Evolutionary conservation across 2,113 vertebrate genomes (phyloP).

Genomic region (Eurypyga helias): DNA sequence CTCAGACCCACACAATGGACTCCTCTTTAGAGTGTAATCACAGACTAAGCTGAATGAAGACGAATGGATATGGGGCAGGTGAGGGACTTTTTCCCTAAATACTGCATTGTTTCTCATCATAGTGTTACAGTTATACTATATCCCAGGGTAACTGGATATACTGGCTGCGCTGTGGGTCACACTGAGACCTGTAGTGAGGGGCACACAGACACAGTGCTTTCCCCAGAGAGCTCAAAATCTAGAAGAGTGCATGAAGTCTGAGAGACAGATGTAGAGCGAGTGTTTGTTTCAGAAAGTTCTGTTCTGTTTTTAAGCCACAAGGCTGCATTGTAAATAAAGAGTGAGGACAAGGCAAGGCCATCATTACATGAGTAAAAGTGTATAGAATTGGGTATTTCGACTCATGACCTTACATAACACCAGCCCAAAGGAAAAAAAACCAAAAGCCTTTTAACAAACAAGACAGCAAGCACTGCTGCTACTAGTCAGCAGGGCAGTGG

Average conservation of each 20-base stretch:
- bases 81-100: not conserved
- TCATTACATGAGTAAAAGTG: not conserved
- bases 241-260: not conserved
- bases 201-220: not conserved
- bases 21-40: not conserved
- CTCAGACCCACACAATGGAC: not conserved
- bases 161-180: not conserved
- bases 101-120: accelerated
- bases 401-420: not conserved
- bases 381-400: not conserved
- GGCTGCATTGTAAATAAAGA: not conserved
- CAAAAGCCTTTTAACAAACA: not conserved
- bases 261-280: not conserved
- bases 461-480: not conserved
- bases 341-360: not conserved
- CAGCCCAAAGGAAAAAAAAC: not conserved
- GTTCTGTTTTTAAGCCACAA: not conserved
- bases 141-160: not conserved
- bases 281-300: not conserved
- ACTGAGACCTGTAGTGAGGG: not conserved
- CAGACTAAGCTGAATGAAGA: not conserved
- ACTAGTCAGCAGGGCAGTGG: not conserved
- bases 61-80: not conserved
- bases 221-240: not conserved
- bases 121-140: not conserved